Evolutionary conservation across 2,888 invertebrate genomes (phyloP).

Genomic region (Melanophora roralis): DNA sequence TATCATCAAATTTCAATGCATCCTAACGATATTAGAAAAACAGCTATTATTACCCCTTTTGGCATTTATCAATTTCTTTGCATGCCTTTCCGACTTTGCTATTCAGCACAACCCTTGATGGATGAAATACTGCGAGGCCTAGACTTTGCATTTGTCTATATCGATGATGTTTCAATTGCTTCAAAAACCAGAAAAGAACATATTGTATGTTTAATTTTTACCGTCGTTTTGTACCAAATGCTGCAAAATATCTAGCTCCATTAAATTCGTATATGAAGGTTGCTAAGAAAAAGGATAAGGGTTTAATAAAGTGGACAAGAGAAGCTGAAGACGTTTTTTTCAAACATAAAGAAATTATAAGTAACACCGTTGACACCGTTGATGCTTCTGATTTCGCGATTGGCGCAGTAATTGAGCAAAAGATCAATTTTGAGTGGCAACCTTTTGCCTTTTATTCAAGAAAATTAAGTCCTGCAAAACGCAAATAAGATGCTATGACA

Average conservation of each 20-base stretch:
- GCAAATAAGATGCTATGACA: too few species aligned
- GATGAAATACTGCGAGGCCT: neutral
- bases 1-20: slow-evolving; percentile 66
- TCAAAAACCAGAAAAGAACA: neutral
- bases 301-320: slow-evolving; percentile 15
- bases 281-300: slow-evolving; percentile 19
- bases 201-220: slow-evolving; percentile 63
- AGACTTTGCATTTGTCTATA: slow-evolving; percentile 6
- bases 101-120: slow-evolving; percentile 11
- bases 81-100: slow-evolving; percentile 68
- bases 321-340: neutral
- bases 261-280: slow-evolving; percentile 15
- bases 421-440: slow-evolving; percentile 43
- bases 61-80: slow-evolving; percentile 34
- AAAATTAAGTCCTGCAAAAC: too few species aligned
- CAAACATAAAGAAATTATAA: neutral
- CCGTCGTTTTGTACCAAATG: slow-evolving; percentile 44
- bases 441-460: slow-evolving; percentile 18
- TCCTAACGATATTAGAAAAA: slow-evolving; percentile 34
- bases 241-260: slow-evolving; percentile 15
- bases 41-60: slow-evolving; percentile 34
- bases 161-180: slow-evolving; percentile 6
- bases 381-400: slow-evolving; percentile 72
- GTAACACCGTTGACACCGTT: neutral
- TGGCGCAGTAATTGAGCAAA: slow-evolving; percentile 74